Base-by-base conservation (phyloP, 1,140 invertebrate genomes). In the Ceratina calcarata region DNA sequence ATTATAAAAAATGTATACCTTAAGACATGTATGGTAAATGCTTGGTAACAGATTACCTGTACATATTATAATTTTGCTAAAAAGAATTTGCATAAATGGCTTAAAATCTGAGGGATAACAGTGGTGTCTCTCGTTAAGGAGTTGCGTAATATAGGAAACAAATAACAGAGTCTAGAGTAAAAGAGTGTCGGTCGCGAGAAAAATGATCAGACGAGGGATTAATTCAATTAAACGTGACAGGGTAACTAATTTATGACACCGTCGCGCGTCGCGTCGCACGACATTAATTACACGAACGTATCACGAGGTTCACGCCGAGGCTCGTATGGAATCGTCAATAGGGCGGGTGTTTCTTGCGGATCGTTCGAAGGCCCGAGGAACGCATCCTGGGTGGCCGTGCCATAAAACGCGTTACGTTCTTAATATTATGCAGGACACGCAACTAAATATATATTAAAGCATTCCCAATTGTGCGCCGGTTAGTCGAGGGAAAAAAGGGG, bases 401-500 rank as follows among this genome's bases (percentile, higher is more conserved):
- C 84, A 77, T 86, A 87, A 86, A 80, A 86, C 84, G 79, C 70
- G 75, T 86, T 88, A 78, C 77, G 68, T 85, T 86, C 83, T 85
- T 87, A 88, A 88, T 86, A 80, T 88, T 88, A 88, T 88, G 86
- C 87, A 65, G 85, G 83, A 66, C 81, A 70, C 72, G 73, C 80
- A 83, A 72, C 75, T 85, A 57, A 82, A 83, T 75, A 45, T 45
- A 45, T 45, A 45, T 45, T 45, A 55, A 83, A 78, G 32, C 68
- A 77, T 68, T 75, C 77, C 67, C 62, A 78, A 78, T 85, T 80
- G 75, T 79, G 70, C 71, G 57, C n/a, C 73, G 45, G 58, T 60
- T 55, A 51, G 58, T 45, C 57, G 62, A 20, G 60, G 67, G 72
- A 85, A 86, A 87, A 78, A 83, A 84, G 86, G 76, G 72, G 45